phyloP scores from a whole-genome alignment of 2,888 invertebrate species.

The Protodeltote pygarga region DNA sequence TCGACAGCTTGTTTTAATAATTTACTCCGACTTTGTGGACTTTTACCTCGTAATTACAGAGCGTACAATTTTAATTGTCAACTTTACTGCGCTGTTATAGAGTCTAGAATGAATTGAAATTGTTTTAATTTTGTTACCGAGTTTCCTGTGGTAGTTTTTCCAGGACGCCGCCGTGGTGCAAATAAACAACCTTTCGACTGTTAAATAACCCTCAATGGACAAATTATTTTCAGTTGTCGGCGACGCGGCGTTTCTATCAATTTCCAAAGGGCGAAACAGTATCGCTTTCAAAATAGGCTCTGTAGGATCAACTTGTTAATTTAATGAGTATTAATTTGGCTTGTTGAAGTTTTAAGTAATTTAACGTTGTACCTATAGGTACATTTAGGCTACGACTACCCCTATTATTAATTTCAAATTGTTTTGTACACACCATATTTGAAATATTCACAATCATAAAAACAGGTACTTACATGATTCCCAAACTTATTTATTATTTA shows the following conservation, averaged over 20 bases:
- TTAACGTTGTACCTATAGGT: constrained; percentile 30
- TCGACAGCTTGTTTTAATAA: constrained; percentile 77
- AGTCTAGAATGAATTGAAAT: constrained; percentile 45
- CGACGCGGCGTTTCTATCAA: constrained; percentile 58
- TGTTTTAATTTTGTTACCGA: constrained; percentile 45
- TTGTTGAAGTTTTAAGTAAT: constrained; percentile 39
- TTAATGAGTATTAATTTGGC: constrained; percentile 57
- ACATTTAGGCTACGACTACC: too few species aligned
- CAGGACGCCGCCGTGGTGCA: constrained; percentile 57
- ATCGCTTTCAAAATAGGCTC: constrained; percentile 53
- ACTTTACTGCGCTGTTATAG: constrained; percentile 51
- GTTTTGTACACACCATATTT: too few species aligned
- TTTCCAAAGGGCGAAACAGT: constrained; percentile 42
- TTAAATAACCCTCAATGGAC: constrained; percentile 70
- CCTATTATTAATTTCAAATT: too few species aligned
- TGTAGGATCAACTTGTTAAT: constrained; percentile 52
- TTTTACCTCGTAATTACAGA: constrained; percentile 51
- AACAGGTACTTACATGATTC: too few species aligned
- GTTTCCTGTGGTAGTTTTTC: constrained; percentile 54
- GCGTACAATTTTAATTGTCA: constrained; percentile 48
- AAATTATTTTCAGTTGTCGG: constrained; percentile 65
- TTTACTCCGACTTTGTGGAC: constrained; percentile 63
- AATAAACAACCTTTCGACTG: constrained; percentile 69
- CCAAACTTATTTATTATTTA: too few species aligned
- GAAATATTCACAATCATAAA: too few species aligned